Conservation (phyloP, 1,140 invertebrate species). For the Antheraea pernyi region DNA sequence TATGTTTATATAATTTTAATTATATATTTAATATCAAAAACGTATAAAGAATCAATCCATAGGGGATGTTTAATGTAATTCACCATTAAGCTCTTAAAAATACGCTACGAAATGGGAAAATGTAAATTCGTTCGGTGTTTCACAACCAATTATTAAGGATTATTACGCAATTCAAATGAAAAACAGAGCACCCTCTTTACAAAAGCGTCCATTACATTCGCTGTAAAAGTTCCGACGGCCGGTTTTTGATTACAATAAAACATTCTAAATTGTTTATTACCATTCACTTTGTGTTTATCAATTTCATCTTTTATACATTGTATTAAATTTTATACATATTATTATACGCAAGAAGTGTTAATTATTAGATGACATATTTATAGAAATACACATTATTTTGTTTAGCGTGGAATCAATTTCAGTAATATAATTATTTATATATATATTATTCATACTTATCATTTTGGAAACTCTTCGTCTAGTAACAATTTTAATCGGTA, state of each 20-base stretch:
- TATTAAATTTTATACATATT: too few species aligned
- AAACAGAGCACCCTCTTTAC: background rate
- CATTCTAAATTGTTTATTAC: background rate
- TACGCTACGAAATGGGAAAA: background rate
- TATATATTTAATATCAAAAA: too few species aligned
- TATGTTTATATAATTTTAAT: too few species aligned
- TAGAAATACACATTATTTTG: too few species aligned
- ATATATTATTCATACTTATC: too few species aligned
- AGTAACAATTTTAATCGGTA: too few species aligned
- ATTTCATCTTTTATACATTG: too few species aligned
- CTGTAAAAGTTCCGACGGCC: background rate
- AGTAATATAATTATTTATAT: too few species aligned
- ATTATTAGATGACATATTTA: too few species aligned
- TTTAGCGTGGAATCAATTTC: too few species aligned
- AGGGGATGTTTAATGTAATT: background rate
- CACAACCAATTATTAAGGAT: background rate
- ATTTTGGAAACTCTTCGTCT: too few species aligned
- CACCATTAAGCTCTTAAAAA: background rate
- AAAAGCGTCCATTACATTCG: background rate
- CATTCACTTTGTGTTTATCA: background rate
- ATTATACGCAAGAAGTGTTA: too few species aligned
- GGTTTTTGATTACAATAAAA: background rate
- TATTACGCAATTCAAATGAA: slow-evolving; percentile 3
- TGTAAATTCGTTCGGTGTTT: background rate
- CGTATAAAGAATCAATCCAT: background rate